Percentiles rank a stretch among this genome's conserved stretches.
These are phyloP conservation scores for Cancer borealis DNA, from an alignment of 2,888 invertebrate species.

Conservation along the genomic window DNA sequence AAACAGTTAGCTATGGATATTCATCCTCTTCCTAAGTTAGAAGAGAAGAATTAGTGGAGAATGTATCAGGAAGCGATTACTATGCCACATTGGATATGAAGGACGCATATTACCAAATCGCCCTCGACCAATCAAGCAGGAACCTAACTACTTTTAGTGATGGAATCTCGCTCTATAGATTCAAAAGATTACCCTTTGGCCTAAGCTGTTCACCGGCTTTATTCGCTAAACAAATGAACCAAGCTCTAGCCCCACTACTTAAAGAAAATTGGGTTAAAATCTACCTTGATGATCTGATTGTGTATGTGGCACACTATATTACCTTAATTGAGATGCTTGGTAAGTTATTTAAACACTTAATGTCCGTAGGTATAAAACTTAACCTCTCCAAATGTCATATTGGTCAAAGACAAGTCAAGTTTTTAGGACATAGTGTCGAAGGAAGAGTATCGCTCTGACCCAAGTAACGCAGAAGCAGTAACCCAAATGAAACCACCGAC, in stretches of 20 bases:
- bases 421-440: too few relatives aligned
- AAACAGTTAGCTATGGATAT: too few relatives aligned
- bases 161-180: not conserved
- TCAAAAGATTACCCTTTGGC: not conserved
- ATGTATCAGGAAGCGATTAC: too few relatives aligned
- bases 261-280: not conserved
- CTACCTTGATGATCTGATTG: slow-evolving; percentile 38
- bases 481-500: not conserved
- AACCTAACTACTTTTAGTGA: not conserved
- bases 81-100: too few relatives aligned
- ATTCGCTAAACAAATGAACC: not conserved
- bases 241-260: not conserved
- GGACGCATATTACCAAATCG: slow-evolving; percentile 37
- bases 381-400: not conserved
- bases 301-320: not conserved
- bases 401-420: not conserved
- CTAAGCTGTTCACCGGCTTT: not conserved
- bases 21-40: too few relatives aligned
- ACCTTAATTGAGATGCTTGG: not conserved
- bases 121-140: not conserved
- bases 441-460: not conserved
- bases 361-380: not conserved
- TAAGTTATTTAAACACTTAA: not conserved
- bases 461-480: not conserved
- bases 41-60: too few relatives aligned